Conservation (phyloP, 2,113 vertebrate species). For the Dunckerocampus dactyliophorus region DNA sequence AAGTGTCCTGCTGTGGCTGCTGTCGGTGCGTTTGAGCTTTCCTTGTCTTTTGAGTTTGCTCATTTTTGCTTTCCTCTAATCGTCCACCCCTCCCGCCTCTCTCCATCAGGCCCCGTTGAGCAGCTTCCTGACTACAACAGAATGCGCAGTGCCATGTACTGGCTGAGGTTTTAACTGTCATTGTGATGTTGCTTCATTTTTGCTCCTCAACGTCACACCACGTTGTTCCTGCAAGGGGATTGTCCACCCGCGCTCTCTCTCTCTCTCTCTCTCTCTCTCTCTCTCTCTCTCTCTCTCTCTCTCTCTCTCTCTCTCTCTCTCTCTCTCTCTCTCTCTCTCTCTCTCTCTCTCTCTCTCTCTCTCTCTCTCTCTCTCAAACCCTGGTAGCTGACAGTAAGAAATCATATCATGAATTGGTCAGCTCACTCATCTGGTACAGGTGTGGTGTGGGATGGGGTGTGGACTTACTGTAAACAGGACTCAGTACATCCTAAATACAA, state of each 20-base stretch:
- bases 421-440: constrained; percentile 20
- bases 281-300: too few relatives aligned
- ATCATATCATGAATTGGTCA: constrained; percentile 13
- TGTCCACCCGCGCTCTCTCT: constrained; percentile 7
- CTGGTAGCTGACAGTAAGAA: constrained; percentile 10
- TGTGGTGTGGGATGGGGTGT: constrained; percentile 1
- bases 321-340: too few relatives aligned
- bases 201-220: constrained; percentile 2
- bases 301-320: too few relatives aligned
- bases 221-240: constrained; percentile 7
- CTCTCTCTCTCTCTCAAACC: too few relatives aligned
- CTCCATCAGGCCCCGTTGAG: constrained; percentile 82
- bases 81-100: constrained; percentile 16
- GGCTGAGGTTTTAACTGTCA: constrained; percentile 81
- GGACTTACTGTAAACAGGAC: constrained; percentile 16
- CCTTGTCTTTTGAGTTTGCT: neutral
- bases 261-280: too few relatives aligned
- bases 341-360: too few relatives aligned
- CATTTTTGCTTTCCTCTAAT: constrained; percentile 1
- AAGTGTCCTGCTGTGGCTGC: constrained; percentile 89
- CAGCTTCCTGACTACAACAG: constrained; percentile 95
- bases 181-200: constrained; percentile 8
- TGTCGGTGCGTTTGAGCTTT: constrained; percentile 78
- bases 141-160: constrained; percentile 91
- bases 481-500: constrained; percentile 21